phyloP scores from a whole-genome alignment of 2,797 vertebrate genomes.

The Rhinella marina region DNA sequence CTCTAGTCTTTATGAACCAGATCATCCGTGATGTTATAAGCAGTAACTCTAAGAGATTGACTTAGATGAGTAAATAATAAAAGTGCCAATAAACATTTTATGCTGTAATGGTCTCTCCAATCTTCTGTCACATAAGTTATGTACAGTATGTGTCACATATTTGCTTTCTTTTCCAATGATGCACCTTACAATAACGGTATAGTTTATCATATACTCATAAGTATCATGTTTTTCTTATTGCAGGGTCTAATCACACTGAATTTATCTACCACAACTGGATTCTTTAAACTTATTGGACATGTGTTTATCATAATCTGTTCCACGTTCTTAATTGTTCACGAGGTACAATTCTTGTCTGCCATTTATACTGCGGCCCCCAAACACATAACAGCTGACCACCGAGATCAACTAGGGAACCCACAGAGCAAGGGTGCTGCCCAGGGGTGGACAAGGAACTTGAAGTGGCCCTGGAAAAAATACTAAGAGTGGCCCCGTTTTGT shows the following conservation, averaged over 20 bases:
- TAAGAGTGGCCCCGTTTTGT: too few relatives aligned
- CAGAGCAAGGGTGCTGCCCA: neutral
- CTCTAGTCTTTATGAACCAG: too few relatives aligned
- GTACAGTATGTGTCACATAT: neutral
- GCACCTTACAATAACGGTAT: neutral
- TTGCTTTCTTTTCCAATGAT: neutral
- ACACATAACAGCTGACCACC: neutral
- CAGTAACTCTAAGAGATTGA: too few relatives aligned
- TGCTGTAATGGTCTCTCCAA: neutral
- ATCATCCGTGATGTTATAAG: too few relatives aligned
- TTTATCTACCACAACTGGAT: constrained; percentile 69
- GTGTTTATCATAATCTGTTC: constrained; percentile 77
- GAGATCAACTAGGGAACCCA: neutral
- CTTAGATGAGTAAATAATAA: neutral
- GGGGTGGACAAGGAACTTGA: too few relatives aligned
- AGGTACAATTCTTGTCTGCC: constrained; percentile 67
- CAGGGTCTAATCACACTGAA: constrained; percentile 74
- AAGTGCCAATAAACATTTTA: neutral
- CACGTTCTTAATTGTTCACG: constrained; percentile 76
- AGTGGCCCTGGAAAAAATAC: too few relatives aligned
- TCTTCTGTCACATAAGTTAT: neutral
- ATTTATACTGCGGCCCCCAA: neutral
- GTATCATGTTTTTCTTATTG: constrained; percentile 14
- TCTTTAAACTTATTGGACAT: constrained; percentile 74
- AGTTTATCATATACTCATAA: neutral